These are phyloP conservation scores for Alexandromys fortis DNA, from an alignment of 2,113 vertebrate genomes.

Conservation along the genomic window DNA sequence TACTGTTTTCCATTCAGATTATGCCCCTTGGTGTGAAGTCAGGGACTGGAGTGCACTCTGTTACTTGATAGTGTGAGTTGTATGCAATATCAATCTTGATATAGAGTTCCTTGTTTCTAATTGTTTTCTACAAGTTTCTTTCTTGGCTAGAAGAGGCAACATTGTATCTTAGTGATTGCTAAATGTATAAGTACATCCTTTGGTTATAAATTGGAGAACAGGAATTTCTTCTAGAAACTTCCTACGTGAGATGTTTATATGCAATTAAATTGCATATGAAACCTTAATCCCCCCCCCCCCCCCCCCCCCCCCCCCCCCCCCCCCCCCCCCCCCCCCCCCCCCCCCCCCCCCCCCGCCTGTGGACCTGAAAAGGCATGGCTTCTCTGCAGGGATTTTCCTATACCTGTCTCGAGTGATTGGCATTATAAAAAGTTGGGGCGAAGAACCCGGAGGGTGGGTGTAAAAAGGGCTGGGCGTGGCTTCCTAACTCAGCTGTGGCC, in stretches of 20 bases:
- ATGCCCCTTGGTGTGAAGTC: conserved; percentile 72
- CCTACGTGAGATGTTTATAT: neutral
- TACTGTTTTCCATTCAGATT: conserved; percentile 71
- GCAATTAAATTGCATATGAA: conserved; percentile 2
- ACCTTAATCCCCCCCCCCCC: neutral
- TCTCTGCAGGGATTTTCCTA: neutral
- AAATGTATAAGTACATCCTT: conserved; percentile 47
- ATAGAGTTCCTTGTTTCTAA: conserved; percentile 64
- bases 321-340: neutral
- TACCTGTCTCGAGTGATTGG: neutral
- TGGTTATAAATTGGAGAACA: conserved; percentile 56
- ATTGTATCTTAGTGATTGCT: conserved; percentile 63
- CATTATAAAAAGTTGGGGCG: neutral
- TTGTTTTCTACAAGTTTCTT: conserved; percentile 77
- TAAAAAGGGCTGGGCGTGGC: neutral
- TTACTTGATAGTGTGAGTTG: conserved; percentile 84
- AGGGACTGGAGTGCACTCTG: conserved; percentile 76
- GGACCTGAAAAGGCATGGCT: neutral
- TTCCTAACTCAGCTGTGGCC: neutral
- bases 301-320: neutral
- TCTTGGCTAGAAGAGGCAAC: conserved; percentile 59
- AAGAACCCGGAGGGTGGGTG: neutral
- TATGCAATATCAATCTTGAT: conserved; percentile 77
- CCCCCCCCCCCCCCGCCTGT: neutral
- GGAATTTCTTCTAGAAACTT: conserved; percentile 64